phyloP scores from a whole-genome alignment of 2,113 vertebrate genomes.

The Centropus unirufus region DNA sequence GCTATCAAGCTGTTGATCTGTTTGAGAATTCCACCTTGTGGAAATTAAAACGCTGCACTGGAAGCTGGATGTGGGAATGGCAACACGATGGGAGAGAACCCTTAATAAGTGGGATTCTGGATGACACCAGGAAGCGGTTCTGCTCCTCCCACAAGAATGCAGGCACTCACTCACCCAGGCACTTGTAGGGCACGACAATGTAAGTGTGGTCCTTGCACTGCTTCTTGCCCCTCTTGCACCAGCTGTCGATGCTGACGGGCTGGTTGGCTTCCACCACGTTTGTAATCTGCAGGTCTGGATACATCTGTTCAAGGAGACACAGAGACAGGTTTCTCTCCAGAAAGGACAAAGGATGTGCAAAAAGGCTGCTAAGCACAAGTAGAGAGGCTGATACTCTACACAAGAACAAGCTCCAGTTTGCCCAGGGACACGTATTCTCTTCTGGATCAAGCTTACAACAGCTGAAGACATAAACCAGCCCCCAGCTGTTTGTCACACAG shows the following conservation, averaged over 20 bases:
- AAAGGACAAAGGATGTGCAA: not conserved
- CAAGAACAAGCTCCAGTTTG: not conserved
- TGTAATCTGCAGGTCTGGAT: slow-evolving; percentile 95
- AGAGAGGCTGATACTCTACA: not conserved
- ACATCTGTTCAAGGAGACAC: slow-evolving; percentile 80
- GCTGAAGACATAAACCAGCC: not conserved
- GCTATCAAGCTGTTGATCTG: not conserved
- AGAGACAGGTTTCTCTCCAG: not conserved
- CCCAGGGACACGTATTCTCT: not conserved
- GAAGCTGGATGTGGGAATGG: not conserved
- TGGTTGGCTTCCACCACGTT: slow-evolving; percentile 96
- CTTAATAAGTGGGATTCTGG: not conserved
- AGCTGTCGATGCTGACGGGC: slow-evolving; percentile 89
- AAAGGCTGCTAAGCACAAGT: not conserved
- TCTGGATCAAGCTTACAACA: not conserved
- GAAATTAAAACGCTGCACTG: not conserved
- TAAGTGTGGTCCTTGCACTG: slow-evolving; percentile 91
- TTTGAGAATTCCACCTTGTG: not conserved
- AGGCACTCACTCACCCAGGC: slow-evolving; percentile 85
- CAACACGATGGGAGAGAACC: not conserved
- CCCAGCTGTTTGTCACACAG: not conserved
- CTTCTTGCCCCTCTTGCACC: slow-evolving; percentile 93
- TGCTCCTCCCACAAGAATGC: not conserved
- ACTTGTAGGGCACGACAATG: slow-evolving; percentile 92
- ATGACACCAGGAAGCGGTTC: not conserved